Base-by-base conservation (phyloP, 1,140 invertebrate species). In the Orchesella cincta region DNA sequence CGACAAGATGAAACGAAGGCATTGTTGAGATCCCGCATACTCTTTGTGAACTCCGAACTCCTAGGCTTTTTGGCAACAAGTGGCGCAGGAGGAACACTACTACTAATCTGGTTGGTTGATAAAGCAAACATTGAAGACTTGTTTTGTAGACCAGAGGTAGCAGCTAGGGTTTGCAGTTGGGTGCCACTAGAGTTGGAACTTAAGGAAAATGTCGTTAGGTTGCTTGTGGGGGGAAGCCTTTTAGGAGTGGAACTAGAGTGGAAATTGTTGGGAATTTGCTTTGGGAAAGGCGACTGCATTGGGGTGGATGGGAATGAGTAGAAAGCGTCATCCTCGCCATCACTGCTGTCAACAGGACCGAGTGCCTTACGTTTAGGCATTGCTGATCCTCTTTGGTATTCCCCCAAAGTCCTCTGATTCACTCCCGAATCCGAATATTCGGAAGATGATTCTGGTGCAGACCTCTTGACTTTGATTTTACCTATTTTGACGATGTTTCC, bases 401-500 rank as follows among this genome's bases (percentile, higher is more conserved):
- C 23, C 54, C 54, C 54, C 54, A 57, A 57, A 14, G 54, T 12
- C 12, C 54, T 57, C 12, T 57, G 3, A 5, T 57, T n/a, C n/a
- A n/a, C n/a, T 57, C 3, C 54, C 54, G 54, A 57, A 5, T 57
- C 54, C 5, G 54, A 57, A 57, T 12, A 46, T 46, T 18, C 39
- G 39, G 39, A 46, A 8, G 39, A 18, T 8, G 5, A 5, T 46
- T 46, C 54, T 26, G 23, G 23, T 3, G 54, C 14, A 23, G 54
- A n/a, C 23, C 54, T 16, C 54, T 57, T 57, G 3, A 57, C 54
- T 57, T 57, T 57, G 3, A 57, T 23, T 57, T 57, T 57, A 12
- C 54, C 54, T 18, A 57, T 57, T 57, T 57, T 57, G 54, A 57
- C 54, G n/a, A n/a, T n/a, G n/a, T n/a, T n/a, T n/a, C n/a, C n/a